Base-by-base conservation (phyloP, 2,797 vertebrate species). In the Australoheros facetus region DNA sequence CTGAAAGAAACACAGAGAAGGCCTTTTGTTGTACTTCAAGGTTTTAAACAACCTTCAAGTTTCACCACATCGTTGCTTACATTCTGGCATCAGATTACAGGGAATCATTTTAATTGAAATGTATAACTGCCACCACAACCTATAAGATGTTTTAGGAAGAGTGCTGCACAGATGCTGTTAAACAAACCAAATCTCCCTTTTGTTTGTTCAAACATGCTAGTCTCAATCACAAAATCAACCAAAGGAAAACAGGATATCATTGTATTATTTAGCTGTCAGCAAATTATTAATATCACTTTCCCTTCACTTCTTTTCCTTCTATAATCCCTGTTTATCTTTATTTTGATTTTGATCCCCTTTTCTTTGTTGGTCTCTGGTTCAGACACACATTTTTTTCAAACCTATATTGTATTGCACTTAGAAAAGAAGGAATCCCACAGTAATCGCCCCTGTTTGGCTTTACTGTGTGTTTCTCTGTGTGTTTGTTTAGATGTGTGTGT, bases 21-120 rank as follows among this genome's bases (percentile, higher is more conserved):
- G 72, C 3, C 72, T 73, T 88, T 90, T 90, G 84, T 86, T 84
- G 84, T 88, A 84, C 83, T 88, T 92, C 82, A 80, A 86, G 79
- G 48, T 78, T 82, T 85, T 56, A 75, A 84, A 89, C 77, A 85
- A 86, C 77, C 34, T 71, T 73, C 66, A 84, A 51, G 14, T 80
- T 84, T 82, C 73, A 73, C 72, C 39, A 2, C 4, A 4, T 85
- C 76, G 83, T 85, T 87, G 69, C 75, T 78, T 79, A 66, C 55
- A 85, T 82, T 85, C 54, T 87, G 62, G 73, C 66, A 55, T 78
- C 66, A 81, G 73, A 81, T 45, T 17, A 56, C 56, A 12, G 64
- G 75, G 73, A 51, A 32, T 23, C 23, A 21, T 55, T 57, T 23
- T 80, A 37, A 83, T 74, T 70, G 78, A 83, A 72, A 75, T 45